Base-by-base conservation (phyloP, 35 echinoderm and acorn worm species). In the Lytechinus variegatus region DNA sequence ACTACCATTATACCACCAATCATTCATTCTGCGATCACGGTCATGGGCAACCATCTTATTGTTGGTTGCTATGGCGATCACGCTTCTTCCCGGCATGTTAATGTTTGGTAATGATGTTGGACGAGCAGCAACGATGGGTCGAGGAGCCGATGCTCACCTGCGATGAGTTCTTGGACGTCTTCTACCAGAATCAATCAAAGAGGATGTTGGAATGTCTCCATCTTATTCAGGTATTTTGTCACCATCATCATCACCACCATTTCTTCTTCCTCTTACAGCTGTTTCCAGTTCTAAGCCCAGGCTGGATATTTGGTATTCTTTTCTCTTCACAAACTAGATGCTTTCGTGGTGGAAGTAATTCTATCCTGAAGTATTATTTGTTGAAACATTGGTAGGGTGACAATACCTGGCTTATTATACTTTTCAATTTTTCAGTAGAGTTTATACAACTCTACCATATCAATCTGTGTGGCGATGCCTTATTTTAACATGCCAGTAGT, bases 151-250 rank as follows among this genome's bases (percentile, higher is more conserved):
- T 55, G 92, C 28, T 93, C 54, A 55, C 92, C 3, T 93, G 92
- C 27, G 53, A 93, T 9, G 92, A 93, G 54, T 93, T 93, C 55
- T 27, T 93, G 53, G 92, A 93, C 24, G 53, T 93, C 54, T 93
- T 55, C 10, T 93, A 93, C 54, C 28, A 93, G 11, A 93, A 93
- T 54, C 27, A 33, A 9, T 54, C 27, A 5, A 54, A 93, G 14
- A 33, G 92, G 92, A 54, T 55, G 54, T 54, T 93, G 92, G 27
- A 93, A 54, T 93, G 92, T 57, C 92, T 93, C 11, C 92, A 57
- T 28, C 92, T 93, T 9, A 54, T 55, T 28, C 92, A 93, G 92
- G 92, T 93, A 93, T 57, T 55, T 79, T 79, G 8, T 79, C 66
- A 79, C 24, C 66, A 79, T 79, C 61, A 2, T 71, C 61, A 71